Base-by-base conservation (phyloP, 2,797 vertebrate species). In the Anisognathus igniventris region DNA sequence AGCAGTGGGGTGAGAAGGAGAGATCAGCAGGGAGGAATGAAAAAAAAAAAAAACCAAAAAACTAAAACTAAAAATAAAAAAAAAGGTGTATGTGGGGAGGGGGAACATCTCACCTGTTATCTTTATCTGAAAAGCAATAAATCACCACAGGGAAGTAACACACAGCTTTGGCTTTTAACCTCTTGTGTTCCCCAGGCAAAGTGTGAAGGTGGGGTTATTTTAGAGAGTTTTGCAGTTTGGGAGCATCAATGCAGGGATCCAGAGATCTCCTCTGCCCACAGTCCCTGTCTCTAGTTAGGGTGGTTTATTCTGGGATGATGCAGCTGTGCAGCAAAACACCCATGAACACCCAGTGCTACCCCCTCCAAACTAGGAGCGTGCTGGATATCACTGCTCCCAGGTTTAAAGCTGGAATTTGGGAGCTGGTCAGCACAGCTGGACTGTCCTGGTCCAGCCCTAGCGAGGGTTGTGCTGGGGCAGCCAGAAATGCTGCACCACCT, bases 361-460 rank as follows among this genome's bases (percentile, higher is more conserved):
- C 2, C 12, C n/a, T 35, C 58, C n/a, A 24, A 30, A 48, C 18
- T 14, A 27, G 75, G 72, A 83, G 50, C 58, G 39, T 84, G 68
- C 78, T 94, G 84, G 47, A n/a, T 18, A 50, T 15, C 0, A 0
- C 62, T 70, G 44, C 31, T 85, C 85, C 84, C 91, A 95, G 78
- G 80, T 90, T 95, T 83, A 31, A 60, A 93, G 60, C 9, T 79
- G 91, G 92, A 62, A 95, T 95, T 48, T 96, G 95, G 87, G 95
- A 96, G 68, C 15, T 0, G 9, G 50, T 93, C 62, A 5, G 58
- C 9, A 45, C 90, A 96, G 91, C 93, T 95, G 70, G 71, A 42
- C 54, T 19, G 2, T 12, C 27, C 72, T 31, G 50, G 30, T 76
- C 77, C 81, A 86, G 60, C 90, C 60, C 76, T 9, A 70, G 78